Percentiles rank a stretch among this genome's conserved stretches.
phyloP scores from a whole-genome alignment of 2,888 invertebrate genomes.

The Melinaea menophilus region DNA sequence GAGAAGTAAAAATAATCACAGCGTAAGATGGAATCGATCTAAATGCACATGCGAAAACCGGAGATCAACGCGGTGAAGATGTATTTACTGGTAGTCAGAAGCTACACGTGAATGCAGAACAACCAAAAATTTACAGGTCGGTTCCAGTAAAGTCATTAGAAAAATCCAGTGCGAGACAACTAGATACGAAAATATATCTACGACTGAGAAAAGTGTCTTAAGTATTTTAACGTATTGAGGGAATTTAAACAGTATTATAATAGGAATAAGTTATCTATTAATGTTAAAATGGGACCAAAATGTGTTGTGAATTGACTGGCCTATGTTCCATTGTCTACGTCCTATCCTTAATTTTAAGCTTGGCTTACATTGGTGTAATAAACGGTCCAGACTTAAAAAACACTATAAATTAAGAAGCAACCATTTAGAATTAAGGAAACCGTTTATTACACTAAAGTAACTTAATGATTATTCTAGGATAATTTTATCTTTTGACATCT shows the following conservation, averaged over 20 bases:
- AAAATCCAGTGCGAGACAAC: conserved; percentile 24
- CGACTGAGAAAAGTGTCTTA: conserved; percentile 56
- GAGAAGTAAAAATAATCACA: conserved; percentile 56
- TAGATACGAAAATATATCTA: conserved; percentile 25
- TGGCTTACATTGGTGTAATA: neutral
- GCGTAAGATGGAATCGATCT: conserved; percentile 72
- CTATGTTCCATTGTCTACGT: conserved; percentile 27
- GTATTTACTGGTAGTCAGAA: conserved; percentile 1
- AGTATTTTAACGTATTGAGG: conserved; percentile 41
- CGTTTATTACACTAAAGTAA: neutral
- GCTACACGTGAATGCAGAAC: neutral
- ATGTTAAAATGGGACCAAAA: conserved; percentile 64
- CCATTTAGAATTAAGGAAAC: neutral
- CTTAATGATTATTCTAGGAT: neutral
- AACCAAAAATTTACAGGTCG: too few species aligned
- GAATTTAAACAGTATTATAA: conserved; percentile 67
- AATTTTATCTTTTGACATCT: conserved; percentile 38
- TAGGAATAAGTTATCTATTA: conserved; percentile 57
- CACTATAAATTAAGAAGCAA: too few species aligned
- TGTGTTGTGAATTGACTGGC: conserved; percentile 55
- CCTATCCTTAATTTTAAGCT: conserved; percentile 19
- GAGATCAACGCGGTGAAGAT: conserved; percentile 29
- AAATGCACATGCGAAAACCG: conserved; percentile 63
- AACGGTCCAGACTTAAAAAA: neutral
- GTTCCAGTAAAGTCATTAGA: neutral